Base-by-base conservation (phyloP, 2,797 vertebrate species). In the Sebastes paucispinis region DNA sequence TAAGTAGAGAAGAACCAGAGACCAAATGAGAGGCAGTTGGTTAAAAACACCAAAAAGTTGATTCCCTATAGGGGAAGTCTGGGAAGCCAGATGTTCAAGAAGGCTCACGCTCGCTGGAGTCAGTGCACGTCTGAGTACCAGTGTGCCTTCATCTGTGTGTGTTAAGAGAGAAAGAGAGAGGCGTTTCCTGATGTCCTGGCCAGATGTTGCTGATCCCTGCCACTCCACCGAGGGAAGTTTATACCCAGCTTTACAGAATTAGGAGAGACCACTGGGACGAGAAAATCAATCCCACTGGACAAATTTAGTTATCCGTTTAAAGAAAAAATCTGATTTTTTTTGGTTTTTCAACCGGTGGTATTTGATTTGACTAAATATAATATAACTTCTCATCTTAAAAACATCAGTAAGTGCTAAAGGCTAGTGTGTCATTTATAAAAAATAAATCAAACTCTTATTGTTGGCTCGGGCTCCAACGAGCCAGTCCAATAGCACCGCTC, bases 11-110 rank as follows among this genome's bases (percentile, higher is more conserved):
- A 73, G 20, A 83, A 65, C 43, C 62, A 73, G 70, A 81, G 63
- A 75, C 27, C 31, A 82, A 87, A 83, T 16, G 66, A 88, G 73
- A 87, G 84, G 60, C 85, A 85, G 87, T 91, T 80, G 79, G 77
- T 80, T 78, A 84, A 89, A 91, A 90, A 92, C 84, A 91, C 92
- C 85, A 87, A 88, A 52, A 93, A 90, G 83, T 84, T 77, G 82
- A 94, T 87, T 93, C 90, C 83, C 89, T 65, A 69, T 60, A 58
- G 83, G 81, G 81, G 79, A 89, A 91, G 90, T 94, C 94, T 95
- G 94, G 94, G 92, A 94, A 93, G 91, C 92, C 94, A 95, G 95
- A 94, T 95, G 95, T 95, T 95, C 85, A 69, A 81, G 87, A 91
- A 91, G 90, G 87, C 89, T 88, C 90, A 89, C 34, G 70, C 83